These are phyloP conservation scores for Schizopygopsis pylzovi DNA, from an alignment of 2,797 vertebrate species.

Conservation along the genomic window DNA sequence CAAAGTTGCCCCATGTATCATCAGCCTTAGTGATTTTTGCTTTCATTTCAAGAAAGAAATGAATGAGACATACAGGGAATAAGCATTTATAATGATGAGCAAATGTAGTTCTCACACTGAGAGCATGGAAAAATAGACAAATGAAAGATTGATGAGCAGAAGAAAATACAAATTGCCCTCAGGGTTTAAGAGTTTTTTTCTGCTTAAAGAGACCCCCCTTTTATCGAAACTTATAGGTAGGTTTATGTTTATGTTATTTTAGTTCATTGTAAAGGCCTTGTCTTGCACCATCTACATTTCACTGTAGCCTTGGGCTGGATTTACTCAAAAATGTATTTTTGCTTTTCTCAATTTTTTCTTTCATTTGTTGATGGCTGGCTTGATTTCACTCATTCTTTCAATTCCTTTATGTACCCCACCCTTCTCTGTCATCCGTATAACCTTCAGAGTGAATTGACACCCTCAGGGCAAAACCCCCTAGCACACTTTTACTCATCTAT, in stretches of 20 bases:
- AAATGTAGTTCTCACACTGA: neutral
- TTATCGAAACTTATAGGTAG: neutral
- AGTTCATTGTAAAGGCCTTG: conserved; percentile 11
- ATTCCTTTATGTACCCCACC: conserved; percentile 26
- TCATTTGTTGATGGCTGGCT: conserved; percentile 16
- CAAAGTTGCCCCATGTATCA: neutral
- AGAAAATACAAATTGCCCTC: neutral
- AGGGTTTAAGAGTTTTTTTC: conserved; percentile 4
- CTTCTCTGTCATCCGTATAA: conserved; percentile 32
- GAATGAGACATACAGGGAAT: neutral
- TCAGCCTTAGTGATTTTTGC: neutral
- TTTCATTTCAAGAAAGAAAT: neutral
- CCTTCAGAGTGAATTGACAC: conserved; percentile 13
- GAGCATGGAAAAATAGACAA: neutral
- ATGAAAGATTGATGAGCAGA: conserved; percentile 33
- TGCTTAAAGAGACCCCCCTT: neutral
- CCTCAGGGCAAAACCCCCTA: neutral
- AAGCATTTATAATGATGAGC: neutral
- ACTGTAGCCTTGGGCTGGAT: conserved; percentile 25
- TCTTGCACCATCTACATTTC: conserved; percentile 3
- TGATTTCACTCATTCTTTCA: conserved; percentile 39
- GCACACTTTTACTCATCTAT: neutral
- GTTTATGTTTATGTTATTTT: conserved; percentile 38
- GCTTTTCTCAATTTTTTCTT: conserved; percentile 17
- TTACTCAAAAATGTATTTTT: conserved; percentile 24